Base-by-base conservation (phyloP, 2,888 invertebrate genomes). In the Gari tellinella region DNA sequence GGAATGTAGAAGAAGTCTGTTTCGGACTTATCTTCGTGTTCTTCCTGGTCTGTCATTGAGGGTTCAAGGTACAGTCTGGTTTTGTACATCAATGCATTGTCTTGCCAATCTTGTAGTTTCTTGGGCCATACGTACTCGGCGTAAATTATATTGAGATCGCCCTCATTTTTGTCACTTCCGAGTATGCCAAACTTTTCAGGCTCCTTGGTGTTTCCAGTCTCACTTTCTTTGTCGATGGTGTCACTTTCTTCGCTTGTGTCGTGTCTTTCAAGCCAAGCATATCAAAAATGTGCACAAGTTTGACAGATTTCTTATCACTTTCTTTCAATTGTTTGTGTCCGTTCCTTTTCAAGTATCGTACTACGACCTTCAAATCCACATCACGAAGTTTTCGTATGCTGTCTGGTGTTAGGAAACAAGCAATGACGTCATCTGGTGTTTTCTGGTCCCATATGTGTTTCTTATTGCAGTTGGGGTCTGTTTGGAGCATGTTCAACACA, bases 1-100 rank as follows among this genome's bases (percentile, higher is more conserved):
- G 64, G 68, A n/a, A 26, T 19, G 19, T 64, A 72, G 48, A 67
- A 67, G 38, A 61, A 75, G n/a, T n/a, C n/a, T n/a, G n/a, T n/a
- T n/a, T n/a, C n/a, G n/a, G n/a, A n/a, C n/a, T n/a, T n/a, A n/a
- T n/a, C n/a, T n/a, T n/a, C n/a, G n/a, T n/a, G n/a, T n/a, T n/a
- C 45, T 5, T 4, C 45, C 5, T 45, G 45, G 19, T 45, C 14
- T n/a, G 45, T 4, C 19, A 3, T 12, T n/a, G 17, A 4, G 14
- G 14, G 40, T 12, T 12, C 40, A 40, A 12, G 40, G 10, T 12
- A 40, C 10, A 40, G 19, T 21, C 3, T 21, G 7, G 17, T 46
- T 49, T 49, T 17, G 5, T 5, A 12, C 14, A 4, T 12, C 49
- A 23, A 23, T 19, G 49, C 25, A 31, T 40, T 43, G 12, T 38